phyloP scores from a whole-genome alignment of 2,113 vertebrate genomes.

The Todiramphus chloris region DNA sequence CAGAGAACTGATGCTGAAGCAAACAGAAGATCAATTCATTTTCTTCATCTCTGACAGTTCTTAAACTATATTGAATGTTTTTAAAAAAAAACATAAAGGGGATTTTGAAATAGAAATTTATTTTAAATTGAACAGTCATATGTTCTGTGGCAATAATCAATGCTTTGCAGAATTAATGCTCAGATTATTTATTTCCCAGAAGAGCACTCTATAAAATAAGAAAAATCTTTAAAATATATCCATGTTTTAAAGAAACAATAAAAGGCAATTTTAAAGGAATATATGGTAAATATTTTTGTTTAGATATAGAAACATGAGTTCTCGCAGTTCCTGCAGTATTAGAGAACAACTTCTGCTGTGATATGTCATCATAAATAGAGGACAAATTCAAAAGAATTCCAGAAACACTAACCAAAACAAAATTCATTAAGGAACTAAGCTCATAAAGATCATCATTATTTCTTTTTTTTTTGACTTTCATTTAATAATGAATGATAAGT shows the following conservation, averaged over 20 bases:
- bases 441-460: background rate
- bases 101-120: background rate
- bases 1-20: background rate
- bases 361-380: background rate
- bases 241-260: background rate
- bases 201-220: background rate
- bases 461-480: background rate
- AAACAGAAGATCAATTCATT: background rate
- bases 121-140: background rate
- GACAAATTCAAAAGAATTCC: background rate
- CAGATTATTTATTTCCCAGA: background rate
- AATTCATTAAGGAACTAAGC: background rate
- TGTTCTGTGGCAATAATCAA: background rate
- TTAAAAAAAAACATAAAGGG: background rate
- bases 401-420: background rate
- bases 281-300: background rate
- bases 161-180: background rate
- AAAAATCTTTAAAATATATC: background rate
- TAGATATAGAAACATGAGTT: background rate
- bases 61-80: background rate
- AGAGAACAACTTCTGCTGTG: accelerated
- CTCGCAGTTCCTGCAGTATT: background rate
- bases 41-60: background rate
- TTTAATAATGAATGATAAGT: background rate
- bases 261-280: background rate